Evolutionary conservation across 2,888 invertebrate genomes (phyloP).

Genomic region (Aleiodes testaceus): DNA sequence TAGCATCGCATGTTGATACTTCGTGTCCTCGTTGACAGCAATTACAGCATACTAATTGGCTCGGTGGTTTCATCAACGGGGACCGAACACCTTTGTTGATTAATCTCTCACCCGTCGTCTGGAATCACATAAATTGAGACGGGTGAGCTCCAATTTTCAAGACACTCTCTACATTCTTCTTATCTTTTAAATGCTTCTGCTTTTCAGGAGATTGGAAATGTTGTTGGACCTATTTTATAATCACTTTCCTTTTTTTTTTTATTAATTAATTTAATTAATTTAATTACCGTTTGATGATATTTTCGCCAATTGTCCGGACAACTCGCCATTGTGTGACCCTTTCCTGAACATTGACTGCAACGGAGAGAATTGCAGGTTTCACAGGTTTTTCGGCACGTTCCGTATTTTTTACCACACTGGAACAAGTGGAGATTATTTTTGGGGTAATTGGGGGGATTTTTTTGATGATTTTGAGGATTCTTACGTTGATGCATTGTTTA

Average conservation of each 20-base stretch:
- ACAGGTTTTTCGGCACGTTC: constrained; percentile 73
- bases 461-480: constrained; percentile 51
- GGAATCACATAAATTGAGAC: constrained; percentile 32
- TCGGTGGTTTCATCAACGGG: constrained; percentile 12
- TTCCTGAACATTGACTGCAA: constrained; percentile 79
- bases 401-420: constrained; percentile 78
- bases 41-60: constrained; percentile 14
- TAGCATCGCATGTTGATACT: constrained; percentile 1
- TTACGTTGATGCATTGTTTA: constrained; percentile 82
- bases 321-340: constrained; percentile 77
- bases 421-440: constrained; percentile 58
- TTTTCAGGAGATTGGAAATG: too few relatives aligned
- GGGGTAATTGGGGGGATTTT: too few relatives aligned
- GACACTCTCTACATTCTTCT: too few relatives aligned
- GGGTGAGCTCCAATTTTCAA: constrained; percentile 25
- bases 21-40: constrained; percentile 19
- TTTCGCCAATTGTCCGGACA: constrained; percentile 86
- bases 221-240: neutral
- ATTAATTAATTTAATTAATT: constrained; percentile 24
- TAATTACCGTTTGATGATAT: constrained; percentile 81
- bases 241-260: too few relatives aligned
- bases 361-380: constrained; percentile 72
- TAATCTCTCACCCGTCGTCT: constrained; percentile 32
- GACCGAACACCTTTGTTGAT: neutral
- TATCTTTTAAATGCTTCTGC: neutral